Base-by-base conservation (phyloP, 2,113 vertebrate genomes). In the Pachycephala philippinensis region DNA sequence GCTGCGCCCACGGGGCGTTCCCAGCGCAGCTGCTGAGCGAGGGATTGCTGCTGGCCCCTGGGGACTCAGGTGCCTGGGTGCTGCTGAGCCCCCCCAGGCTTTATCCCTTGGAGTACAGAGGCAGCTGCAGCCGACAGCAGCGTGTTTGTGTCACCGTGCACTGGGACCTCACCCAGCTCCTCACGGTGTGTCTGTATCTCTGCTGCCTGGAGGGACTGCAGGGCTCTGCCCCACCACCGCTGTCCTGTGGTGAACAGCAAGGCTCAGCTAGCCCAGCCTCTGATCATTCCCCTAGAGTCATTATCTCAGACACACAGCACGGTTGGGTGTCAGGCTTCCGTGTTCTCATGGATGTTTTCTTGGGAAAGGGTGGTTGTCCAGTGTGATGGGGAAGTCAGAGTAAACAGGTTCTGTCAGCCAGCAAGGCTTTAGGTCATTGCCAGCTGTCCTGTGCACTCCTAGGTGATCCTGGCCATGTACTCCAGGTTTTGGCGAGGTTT, bases 1-100 rank as follows among this genome's bases (percentile, higher is more conserved):
- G 61, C 56, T 28, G 54, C 1, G 1, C 44, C 28, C 18, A 0
- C 0, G 2, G 77, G 3, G 33, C 5, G 10, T 2, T 52, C 37
- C 71, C 68, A 37, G 10, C 33, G 53, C 24, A 10, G 9, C 42
- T 3, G 9, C 37, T 0, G 5, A 22, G 64, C 0, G 15, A 60
- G 49, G 6, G 37, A 7, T 2, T 53, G 78, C 30, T 69, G 30
- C 35, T 68, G 31, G 52, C 31, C 40, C 27, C 6, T 2, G 31
- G 49, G n/a, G 15, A 11, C 15, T 52, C 6, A 0, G 44, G 12
- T 24, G 15, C 5, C 53, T 7, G 54, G 7, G 44, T 42, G 54
- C 87, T 84, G 84, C 66, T 80, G 20, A 68, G 63, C 16, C 6
- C 24, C 31, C 21, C 28, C 5, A 12, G 52, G 5, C 33, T 24